These are phyloP conservation scores for Acronicta leporina DNA, from an alignment of 2,888 invertebrate genomes.

Conservation along the genomic window DNA sequence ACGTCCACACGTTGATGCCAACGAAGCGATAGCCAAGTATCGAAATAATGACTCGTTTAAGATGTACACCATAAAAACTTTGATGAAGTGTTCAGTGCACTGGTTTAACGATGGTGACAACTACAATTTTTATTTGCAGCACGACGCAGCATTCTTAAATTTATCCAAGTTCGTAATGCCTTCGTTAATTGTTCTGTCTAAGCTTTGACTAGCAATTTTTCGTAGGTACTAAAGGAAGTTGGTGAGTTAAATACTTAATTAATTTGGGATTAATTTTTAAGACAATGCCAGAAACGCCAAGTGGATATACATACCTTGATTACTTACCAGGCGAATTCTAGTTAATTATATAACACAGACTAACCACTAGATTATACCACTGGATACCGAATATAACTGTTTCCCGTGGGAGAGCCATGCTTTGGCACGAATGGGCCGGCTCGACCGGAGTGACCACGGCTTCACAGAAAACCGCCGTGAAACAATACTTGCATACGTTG, in stretches of 20 bases:
- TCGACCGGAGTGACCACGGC: too few relatives aligned
- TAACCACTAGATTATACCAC: too few relatives aligned
- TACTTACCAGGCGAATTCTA: too few relatives aligned
- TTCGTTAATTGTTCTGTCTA: constrained; percentile 38
- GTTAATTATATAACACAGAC: too few relatives aligned
- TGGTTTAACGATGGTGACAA: constrained; percentile 45
- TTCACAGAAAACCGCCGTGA: too few relatives aligned
- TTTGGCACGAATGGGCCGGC: too few relatives aligned
- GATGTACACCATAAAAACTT: constrained; percentile 40
- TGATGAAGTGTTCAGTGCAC: constrained; percentile 30
- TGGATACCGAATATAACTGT: too few relatives aligned
- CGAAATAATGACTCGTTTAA: constrained; percentile 33
- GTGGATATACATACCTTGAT: too few relatives aligned
- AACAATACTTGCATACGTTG: too few relatives aligned
- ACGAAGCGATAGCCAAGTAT: constrained; percentile 28
- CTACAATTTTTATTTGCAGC: constrained; percentile 44
- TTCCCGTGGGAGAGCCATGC: too few relatives aligned
- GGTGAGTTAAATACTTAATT: neutral
- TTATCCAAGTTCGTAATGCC: constrained; percentile 43
- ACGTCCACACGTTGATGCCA: constrained; percentile 21
- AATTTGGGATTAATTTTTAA: too few relatives aligned
- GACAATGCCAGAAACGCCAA: too few relatives aligned
- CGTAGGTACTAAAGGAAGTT: constrained; percentile 22
- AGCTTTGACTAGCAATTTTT: constrained; percentile 15
- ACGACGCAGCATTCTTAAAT: constrained; percentile 45